Conservation (phyloP, 2,113 vertebrate species). For the Xyrauchen texanus region DNA sequence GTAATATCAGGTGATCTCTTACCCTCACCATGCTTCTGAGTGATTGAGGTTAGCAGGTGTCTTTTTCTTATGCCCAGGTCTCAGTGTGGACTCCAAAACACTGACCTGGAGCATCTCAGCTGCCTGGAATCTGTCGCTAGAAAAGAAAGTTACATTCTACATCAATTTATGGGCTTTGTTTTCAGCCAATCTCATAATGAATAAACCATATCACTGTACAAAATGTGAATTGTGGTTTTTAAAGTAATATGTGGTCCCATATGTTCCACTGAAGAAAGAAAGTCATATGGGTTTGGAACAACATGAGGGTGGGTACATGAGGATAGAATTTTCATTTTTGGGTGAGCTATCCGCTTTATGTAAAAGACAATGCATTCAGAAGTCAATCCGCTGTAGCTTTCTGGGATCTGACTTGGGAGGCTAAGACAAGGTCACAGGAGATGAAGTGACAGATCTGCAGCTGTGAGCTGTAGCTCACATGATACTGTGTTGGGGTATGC, state of each 20-base stretch:
- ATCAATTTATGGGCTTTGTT: neutral
- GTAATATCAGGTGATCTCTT: no score
- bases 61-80: no score
- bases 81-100: no score
- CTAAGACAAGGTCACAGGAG: conserved; percentile 4
- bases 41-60: neutral
- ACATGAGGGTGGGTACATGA: no score
- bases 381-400: conserved; percentile 2
- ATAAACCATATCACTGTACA: neutral
- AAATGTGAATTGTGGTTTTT: no score
- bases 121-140: neutral
- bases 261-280: no score
- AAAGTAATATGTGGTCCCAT: no score
- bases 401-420: neutral
- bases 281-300: no score
- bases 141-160: neutral
- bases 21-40: neutral
- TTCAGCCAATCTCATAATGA: no score
- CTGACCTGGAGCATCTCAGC: neutral
- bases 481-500: conserved; percentile 4
- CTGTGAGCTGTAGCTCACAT: conserved; percentile 30
- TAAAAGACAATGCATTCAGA: neutral
- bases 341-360: no score
- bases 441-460: conserved; percentile 33
- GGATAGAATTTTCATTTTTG: no score